A percentile compares a stretch with the other conserved stretches of the same genome.
Evolutionary conservation across 2,113 vertebrate genomes (phyloP).

Genomic region (Anas platyrhynchos): DNA sequence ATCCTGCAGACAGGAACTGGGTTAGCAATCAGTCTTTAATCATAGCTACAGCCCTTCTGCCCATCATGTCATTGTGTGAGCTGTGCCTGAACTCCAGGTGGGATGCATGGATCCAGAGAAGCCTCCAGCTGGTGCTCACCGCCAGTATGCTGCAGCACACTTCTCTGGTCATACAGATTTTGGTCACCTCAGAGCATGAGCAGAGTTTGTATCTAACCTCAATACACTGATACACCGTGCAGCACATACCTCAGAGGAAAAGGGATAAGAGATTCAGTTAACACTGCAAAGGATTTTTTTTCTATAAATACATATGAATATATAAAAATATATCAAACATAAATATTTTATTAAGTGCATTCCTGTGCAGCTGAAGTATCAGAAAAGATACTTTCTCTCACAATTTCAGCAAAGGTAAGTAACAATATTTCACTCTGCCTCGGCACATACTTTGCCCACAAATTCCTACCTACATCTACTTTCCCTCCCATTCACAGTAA

Average conservation of each 20-base stretch:
- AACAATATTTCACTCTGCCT: background rate
- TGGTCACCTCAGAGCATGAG: fast-evolving
- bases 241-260: background rate
- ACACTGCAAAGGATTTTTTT: background rate
- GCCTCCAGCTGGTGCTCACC: fast-evolving
- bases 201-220: background rate
- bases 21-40: background rate
- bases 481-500: background rate
- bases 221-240: too few species aligned
- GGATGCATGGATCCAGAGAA: background rate
- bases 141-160: fast-evolving
- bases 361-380: background rate
- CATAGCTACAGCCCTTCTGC: background rate
- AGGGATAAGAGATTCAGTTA: background rate
- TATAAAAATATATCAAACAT: background rate
- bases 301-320: background rate
- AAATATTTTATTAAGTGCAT: background rate
- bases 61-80: fast-evolving
- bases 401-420: background rate
- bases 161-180: background rate
- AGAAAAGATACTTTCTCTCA: background rate
- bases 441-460: background rate
- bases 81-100: background rate
- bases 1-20: fast-evolving
- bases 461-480: background rate